phyloP scores from a whole-genome alignment of 2,888 invertebrate species.

The Macropis europaea region DNA sequence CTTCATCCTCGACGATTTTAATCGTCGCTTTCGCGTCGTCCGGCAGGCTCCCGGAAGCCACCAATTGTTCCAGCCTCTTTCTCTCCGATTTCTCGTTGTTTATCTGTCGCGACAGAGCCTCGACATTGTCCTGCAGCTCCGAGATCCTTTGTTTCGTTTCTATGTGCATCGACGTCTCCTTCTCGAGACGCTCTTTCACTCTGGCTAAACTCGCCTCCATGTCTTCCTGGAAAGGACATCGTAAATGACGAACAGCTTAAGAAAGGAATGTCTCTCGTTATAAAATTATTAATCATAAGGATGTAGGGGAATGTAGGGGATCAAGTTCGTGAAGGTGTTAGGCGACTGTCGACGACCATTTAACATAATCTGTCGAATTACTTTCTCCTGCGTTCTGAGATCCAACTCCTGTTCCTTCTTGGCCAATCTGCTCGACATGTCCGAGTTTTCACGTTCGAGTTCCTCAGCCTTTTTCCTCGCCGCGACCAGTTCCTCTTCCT shows the following conservation, averaged over 20 bases:
- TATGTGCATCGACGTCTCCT: slow-evolving; percentile 92
- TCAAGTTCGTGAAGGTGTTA: too few relatives aligned
- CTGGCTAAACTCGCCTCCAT: slow-evolving; percentile 90
- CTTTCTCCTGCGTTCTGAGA: slow-evolving; percentile 92
- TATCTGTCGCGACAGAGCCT: slow-evolving; percentile 81
- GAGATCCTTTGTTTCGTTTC: slow-evolving; percentile 90
- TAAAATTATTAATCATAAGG: too few relatives aligned
- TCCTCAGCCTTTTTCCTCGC: slow-evolving; percentile 93
- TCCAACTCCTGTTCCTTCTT: slow-evolving; percentile 97
- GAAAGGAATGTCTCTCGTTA: too few relatives aligned
- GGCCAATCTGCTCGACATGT: slow-evolving; percentile 91
- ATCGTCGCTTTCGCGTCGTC: slow-evolving; percentile 91
- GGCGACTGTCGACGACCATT: too few relatives aligned
- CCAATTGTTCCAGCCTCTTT: slow-evolving; percentile 90
- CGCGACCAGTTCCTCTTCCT: slow-evolving; percentile 94
- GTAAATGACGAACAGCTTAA: background rate
- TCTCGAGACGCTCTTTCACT: slow-evolving; percentile 92
- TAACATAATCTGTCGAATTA: slow-evolving; percentile 63
- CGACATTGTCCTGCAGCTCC: slow-evolving; percentile 83
- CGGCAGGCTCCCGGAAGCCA: slow-evolving; percentile 94
- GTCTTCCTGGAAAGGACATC: slow-evolving; percentile 84
- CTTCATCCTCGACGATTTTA: slow-evolving; percentile 77
- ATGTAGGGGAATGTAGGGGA: too few relatives aligned
- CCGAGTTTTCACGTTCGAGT: slow-evolving; percentile 92
- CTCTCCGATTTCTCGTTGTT: slow-evolving; percentile 90